Evolutionary conservation across 2,888 invertebrate genomes (phyloP), one percentile per base, ranked within the genome.

Genomic region (Synergus laeviventris): DNA sequence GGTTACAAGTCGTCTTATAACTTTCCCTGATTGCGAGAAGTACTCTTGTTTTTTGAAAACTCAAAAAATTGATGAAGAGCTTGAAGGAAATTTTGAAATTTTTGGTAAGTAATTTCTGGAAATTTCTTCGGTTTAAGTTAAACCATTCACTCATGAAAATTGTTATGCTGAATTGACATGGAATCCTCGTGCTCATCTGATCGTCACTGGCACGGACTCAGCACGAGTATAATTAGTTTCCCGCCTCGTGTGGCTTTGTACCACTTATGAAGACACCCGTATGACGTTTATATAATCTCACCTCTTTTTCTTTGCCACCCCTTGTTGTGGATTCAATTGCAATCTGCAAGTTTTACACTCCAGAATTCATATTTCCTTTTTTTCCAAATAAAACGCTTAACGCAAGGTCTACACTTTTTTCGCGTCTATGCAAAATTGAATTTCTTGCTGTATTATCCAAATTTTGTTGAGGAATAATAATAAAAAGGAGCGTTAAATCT

Each of bases 161-260:
- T 31, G 31, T 31, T 4, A 31, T 31, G 31, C 7, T 5, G 31
- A 31, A 31, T 31, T 31, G 31, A 31, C 31, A 31, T 31, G 31
- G 7, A 49, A 70, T 49, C 49, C 70, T 49, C 64, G 39, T 64
- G 64, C 39, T 64, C 42, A 66, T 42, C 42, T 66, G 24, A 24
- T 24, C 24, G 66, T 8, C 66, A 42, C 70, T 45, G 16, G 70
- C 24, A 39, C 49, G 49, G 70, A 45, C 31, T 49, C n/a, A n/a
- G 66, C 42, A 66, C 45, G 49, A 49, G 49, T 70, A 70, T 36
- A 70, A 70, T 70, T 70, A 70, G 70, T 70, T 70, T 70, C 49
- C 49, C 70, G 31, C 49, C n/a, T n/a, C 12, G 14, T n/a, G 31
- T 8, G 11, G n/a, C 18, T 49, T 70, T n/a, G 49, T 49, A 31